Base-by-base conservation (phyloP, 2,797 vertebrate genomes). In the Discoglossus pictus region DNA sequence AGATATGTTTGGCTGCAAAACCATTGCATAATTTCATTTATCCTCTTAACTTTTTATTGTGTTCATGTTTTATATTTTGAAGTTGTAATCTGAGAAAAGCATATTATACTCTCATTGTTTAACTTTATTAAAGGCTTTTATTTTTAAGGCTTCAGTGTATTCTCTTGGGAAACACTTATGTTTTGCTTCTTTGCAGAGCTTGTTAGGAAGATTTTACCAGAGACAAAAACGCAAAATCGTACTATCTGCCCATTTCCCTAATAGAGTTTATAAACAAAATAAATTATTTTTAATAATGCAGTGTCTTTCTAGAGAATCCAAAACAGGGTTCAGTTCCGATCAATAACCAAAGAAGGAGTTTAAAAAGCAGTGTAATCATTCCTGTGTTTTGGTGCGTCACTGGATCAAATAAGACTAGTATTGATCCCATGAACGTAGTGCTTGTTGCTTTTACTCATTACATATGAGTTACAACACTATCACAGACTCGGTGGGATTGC, bases 251-350 rank as follows among this genome's bases (percentile, higher is more conserved):
- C 72, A 51, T 34, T 72, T 73, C 23, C 52, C 59, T 61, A 56
- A 36, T 47, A 76, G 40, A 64, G 54, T 2, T 3, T 73, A 40
- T 72, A 78, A 55, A 17, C 1, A 16, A 60, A 36, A 80, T 73
- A 40, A 74, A 74, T 74, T 23, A 0, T 65, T 77, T 76, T 84
- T 76, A 84, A 78, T 72, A 79, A 80, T 13, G 35, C 13, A 52
- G 51, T 56, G 24, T 23, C 36, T 54, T 70, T 50, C 51, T 34
- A 50, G 44, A 9, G 13, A 44, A 60, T 50, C 50, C 16, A 35
- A 50, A 63, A 50, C 36, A 64, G 60, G 20, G 68, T 58, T 63
- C 52, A 56, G 51, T 63, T 58, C 36, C 34, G 36, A 70, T 70
- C 60, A 36, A 63, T 70, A 70, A 58, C 60, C 23, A 70, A 70